Evolutionary conservation across 2,113 vertebrate genomes (phyloP), one percentile per base, ranked within the genome.

Genomic region (Cyphomyrus discorhynchus): DNA sequence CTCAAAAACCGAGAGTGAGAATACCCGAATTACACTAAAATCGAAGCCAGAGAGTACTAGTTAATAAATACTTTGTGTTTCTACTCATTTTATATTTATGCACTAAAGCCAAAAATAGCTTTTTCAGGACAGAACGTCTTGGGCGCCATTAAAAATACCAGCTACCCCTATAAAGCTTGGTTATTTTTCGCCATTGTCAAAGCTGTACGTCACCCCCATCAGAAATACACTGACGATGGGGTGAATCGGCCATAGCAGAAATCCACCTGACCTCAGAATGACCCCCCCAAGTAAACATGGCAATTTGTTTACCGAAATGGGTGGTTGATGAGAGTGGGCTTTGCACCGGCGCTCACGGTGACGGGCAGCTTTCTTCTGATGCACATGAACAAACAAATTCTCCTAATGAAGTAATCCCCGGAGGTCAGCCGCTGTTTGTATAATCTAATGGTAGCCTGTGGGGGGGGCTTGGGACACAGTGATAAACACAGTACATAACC

Each of bases 391-490:
- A 21, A 49, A 52, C 21, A 58, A 80, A 42, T 77, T 21, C 21
- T 80, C 46, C 52, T 86, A 88, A 89, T 90, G 82, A 90, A 24
- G 70, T 74, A 62, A 53, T 82, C 19, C 27, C 83, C 19, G 47
- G 89, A 42, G 39, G 58, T 35, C 31, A 53, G 58, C 82, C 47
- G 53, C 88, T 52, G 19, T 80, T 50, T 89, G 86, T 86, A 85
- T 89, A 39, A 86, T 90, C 83, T 86, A 53, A 90, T 83, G 85
- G 17, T 83, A 88, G 35, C 50, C 50, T 45, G 66, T 82, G 31
- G 86, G 17, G 77, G 89, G 31, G 83, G 42, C 39, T 39, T 62
- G 24, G 77, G n/a, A 62, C 21, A 89, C n/a, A 58, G n/a, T 47
- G 31, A 86, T 7, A 19, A 47, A 49, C 47, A 50, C 21, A 50